Evolutionary conservation across 1,140 invertebrate species (phyloP).

Genomic region (Diprion similis): DNA sequence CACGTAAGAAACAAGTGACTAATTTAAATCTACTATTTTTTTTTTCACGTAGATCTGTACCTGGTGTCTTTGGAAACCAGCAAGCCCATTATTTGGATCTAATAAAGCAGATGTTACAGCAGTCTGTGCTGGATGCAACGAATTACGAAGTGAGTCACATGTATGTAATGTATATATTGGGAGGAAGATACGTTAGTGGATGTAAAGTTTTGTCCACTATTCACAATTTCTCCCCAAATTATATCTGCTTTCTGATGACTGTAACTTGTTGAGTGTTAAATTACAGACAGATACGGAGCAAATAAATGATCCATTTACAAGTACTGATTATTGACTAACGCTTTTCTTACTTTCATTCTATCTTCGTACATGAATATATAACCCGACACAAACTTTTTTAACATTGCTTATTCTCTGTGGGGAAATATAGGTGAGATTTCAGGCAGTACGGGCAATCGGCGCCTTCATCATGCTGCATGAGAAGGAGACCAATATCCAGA

Average conservation of each 20-base stretch:
- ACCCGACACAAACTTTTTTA: background rate
- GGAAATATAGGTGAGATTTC: conserved; percentile 68
- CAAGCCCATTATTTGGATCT: conserved; percentile 90
- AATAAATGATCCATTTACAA: conserved; percentile 25
- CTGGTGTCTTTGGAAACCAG: conserved; percentile 96
- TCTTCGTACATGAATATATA: too few species aligned
- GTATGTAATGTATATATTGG: conserved; percentile 24
- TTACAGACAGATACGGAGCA: conserved; percentile 62
- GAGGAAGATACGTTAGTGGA: conserved; percentile 53
- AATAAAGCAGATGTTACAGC: conserved; percentile 93
- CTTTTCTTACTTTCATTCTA: background rate
- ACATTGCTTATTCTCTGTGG: background rate
- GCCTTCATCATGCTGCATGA: conserved; percentile 92
- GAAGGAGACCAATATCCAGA: conserved; percentile 86
- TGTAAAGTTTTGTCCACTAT: conserved; percentile 34
- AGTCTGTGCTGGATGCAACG: conserved; percentile 75
- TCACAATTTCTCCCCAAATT: conserved; percentile 50
- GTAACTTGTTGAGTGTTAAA: conserved; percentile 58
- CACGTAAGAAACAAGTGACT: conserved; percentile 22
- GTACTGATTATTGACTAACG: background rate
- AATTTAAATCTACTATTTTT: conserved; percentile 23
- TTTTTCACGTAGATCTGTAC: conserved; percentile 76
- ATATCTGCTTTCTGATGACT: conserved; percentile 59
- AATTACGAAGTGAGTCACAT: conserved; percentile 67
- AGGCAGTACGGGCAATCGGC: conserved; percentile 84